These are phyloP conservation scores for Aporophyla lueneburgensis DNA, from an alignment of 2,888 invertebrate genomes.

Conservation along the genomic window DNA sequence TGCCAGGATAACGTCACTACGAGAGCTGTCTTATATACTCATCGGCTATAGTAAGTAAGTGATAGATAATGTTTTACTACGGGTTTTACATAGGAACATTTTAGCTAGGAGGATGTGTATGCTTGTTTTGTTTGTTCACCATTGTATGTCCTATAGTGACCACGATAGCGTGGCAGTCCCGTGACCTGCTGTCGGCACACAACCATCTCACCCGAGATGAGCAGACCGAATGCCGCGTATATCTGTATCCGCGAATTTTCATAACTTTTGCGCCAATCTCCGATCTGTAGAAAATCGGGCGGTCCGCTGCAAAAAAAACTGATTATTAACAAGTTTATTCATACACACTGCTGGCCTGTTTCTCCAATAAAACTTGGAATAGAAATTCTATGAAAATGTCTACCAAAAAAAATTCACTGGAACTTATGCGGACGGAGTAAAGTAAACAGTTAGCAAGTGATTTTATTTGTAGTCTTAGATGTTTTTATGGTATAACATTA, in stretches of 20 bases:
- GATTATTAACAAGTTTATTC: neutral
- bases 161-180: slow-evolving; percentile 83
- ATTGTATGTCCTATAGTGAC: slow-evolving; percentile 86
- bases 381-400: neutral
- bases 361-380: neutral
- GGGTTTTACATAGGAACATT: slow-evolving; percentile 38
- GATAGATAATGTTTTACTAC: slow-evolving; percentile 27
- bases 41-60: neutral
- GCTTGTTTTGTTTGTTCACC: slow-evolving; percentile 83
- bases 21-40: neutral
- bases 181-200: slow-evolving; percentile 82
- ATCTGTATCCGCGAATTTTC: slow-evolving; percentile 85
- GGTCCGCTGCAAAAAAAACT: slow-evolving; percentile 70
- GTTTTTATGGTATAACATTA: neutral
- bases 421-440: neutral
- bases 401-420: neutral
- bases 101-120: slow-evolving; percentile 82
- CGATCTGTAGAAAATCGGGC: slow-evolving; percentile 84
- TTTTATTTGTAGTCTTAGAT: slow-evolving; percentile 5
- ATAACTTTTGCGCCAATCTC: slow-evolving; percentile 84
- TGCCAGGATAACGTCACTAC: neutral
- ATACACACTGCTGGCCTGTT: neutral
- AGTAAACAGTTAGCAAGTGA: neutral
- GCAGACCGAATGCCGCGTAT: slow-evolving; percentile 86
- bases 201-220: slow-evolving; percentile 86